Conservation (phyloP, 1,140 invertebrate genomes). For the Neuroterus valhalla region DNA sequence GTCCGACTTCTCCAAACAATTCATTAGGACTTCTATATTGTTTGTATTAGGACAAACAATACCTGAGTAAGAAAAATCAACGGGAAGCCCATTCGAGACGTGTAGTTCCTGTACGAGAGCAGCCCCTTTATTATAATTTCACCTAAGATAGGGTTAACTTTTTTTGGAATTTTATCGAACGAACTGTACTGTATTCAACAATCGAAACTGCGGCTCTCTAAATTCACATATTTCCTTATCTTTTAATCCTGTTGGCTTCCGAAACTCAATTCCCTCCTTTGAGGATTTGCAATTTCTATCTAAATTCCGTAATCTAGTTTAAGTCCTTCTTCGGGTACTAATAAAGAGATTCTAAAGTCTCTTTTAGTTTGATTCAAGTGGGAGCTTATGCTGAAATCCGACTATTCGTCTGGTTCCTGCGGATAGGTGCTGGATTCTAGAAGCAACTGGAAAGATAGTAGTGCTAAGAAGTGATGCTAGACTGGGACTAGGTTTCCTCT, state of each 20-base stretch:
- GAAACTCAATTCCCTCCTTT: too few relatives aligned
- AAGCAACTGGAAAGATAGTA: conserved; percentile 36
- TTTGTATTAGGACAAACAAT: too few relatives aligned
- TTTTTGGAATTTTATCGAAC: too few relatives aligned
- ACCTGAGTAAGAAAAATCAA: too few relatives aligned
- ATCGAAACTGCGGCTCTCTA: neutral
- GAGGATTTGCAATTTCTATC: neutral
- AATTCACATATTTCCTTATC: neutral
- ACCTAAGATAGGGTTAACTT: too few relatives aligned
- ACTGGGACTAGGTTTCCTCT: conserved; percentile 45
- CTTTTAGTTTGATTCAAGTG: conserved; percentile 34
- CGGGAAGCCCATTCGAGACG: too few relatives aligned
- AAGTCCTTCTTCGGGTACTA: neutral
- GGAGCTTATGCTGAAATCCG: conserved; percentile 50
- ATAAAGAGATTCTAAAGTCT: conserved; percentile 32
- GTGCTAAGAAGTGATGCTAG: conserved; percentile 30
- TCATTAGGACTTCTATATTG: too few relatives aligned
- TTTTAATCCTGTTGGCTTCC: too few relatives aligned
- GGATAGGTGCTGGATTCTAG: conserved; percentile 39
- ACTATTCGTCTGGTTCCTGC: conserved; percentile 46
- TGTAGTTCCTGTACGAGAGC: too few relatives aligned
- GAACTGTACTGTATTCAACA: too few relatives aligned
- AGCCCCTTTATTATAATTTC: too few relatives aligned
- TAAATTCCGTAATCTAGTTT: neutral
- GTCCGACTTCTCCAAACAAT: too few relatives aligned